These are phyloP conservation scores for Boleophthalmus pectinirostris DNA, from an alignment of 2,113 vertebrate species.

Conservation along the genomic window DNA sequence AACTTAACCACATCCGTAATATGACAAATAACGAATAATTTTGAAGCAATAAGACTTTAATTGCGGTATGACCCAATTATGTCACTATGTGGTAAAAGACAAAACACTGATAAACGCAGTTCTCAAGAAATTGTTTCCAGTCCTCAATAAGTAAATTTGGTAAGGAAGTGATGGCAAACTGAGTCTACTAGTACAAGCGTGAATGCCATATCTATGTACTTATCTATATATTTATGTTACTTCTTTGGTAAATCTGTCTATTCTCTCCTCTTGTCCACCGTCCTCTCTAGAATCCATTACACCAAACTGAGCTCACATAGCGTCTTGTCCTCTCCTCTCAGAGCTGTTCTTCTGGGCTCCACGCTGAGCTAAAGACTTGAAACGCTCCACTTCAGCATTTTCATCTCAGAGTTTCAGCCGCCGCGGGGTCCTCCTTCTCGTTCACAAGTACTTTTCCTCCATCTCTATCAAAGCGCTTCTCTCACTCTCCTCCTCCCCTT, in stretches of 20 bases:
- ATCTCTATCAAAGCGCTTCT: constrained; percentile 34
- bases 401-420: constrained; percentile 48
- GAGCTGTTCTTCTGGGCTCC: constrained; percentile 8
- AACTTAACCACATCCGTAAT: too few relatives aligned
- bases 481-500: neutral
- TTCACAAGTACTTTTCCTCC: constrained; percentile 17
- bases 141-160: too few relatives aligned
- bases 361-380: constrained; percentile 36
- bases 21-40: too few relatives aligned
- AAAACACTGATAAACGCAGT: too few relatives aligned
- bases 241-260: neutral
- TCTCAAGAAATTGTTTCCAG: too few relatives aligned
- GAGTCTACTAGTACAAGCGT: too few relatives aligned
- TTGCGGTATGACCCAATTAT: too few relatives aligned
- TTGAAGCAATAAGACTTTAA: too few relatives aligned
- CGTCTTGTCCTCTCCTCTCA: neutral
- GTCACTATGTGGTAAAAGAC: too few relatives aligned
- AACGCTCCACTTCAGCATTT: constrained; percentile 48
- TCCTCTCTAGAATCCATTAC: constrained; percentile 1
- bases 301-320: neutral
- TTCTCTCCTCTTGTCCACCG: neutral
- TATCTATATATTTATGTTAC: too few relatives aligned
- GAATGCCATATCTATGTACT: too few relatives aligned
- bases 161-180: too few relatives aligned
- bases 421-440: constrained; percentile 11